Evolutionary conservation across 1,140 invertebrate species (phyloP).

Genomic region (Drosophila quadrilineata): DNA sequence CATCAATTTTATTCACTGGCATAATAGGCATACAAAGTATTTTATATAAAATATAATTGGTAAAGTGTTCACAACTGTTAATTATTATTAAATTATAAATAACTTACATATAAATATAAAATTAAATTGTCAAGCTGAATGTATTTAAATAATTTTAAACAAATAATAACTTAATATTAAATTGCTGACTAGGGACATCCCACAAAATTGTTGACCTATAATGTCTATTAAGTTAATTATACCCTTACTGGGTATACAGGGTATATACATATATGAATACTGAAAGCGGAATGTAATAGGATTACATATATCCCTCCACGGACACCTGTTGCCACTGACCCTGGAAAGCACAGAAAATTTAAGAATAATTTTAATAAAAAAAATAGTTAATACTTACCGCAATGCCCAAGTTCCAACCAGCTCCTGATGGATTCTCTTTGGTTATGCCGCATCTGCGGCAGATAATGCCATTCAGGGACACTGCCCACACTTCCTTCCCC

Average conservation of each 20-base stretch:
- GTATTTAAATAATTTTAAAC: too few relatives aligned
- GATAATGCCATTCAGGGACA: constrained; percentile 87
- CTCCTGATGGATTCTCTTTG: constrained; percentile 86
- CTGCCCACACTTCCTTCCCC: constrained; percentile 87
- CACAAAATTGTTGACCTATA: neutral
- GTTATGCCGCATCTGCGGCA: constrained; percentile 88
- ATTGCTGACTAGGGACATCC: neutral
- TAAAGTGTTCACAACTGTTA: too few relatives aligned
- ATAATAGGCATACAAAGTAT: too few relatives aligned
- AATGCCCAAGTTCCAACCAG: constrained; percentile 88
- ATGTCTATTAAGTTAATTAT: neutral
- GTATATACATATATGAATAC: constrained; percentile 33
- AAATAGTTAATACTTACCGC: constrained; percentile 82
- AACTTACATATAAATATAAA: too few relatives aligned
- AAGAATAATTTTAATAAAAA: neutral
- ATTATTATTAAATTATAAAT: too few relatives aligned
- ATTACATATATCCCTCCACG: constrained; percentile 69
- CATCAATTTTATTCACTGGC: too few relatives aligned
- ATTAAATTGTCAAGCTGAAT: too few relatives aligned
- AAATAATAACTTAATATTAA: neutral
- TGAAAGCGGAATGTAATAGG: constrained; percentile 29
- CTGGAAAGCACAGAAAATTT: constrained; percentile 33
- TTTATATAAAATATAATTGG: too few relatives aligned
- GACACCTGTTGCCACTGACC: constrained; percentile 78
- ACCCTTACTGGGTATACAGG: neutral